Conservation (phyloP, 1,140 invertebrate species). For the Conus betulinus region DNA sequence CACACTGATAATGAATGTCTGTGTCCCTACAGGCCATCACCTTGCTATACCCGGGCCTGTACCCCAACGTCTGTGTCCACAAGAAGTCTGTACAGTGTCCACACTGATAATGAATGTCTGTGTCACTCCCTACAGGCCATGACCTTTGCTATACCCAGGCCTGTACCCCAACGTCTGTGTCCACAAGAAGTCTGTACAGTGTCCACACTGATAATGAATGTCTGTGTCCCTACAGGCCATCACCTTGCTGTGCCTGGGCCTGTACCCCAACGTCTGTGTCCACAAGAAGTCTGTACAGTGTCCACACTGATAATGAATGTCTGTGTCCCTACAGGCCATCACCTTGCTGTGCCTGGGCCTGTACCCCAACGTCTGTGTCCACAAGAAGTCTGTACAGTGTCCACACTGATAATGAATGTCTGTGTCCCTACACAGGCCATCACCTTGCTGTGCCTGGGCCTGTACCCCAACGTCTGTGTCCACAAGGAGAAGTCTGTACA, state of each 20-base stretch:
- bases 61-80: conserved; percentile 97
- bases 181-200: conserved; percentile 83
- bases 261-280: conserved; percentile 97
- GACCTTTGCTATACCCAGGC: conserved; percentile 90
- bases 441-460: conserved; percentile 90
- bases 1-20: conserved; percentile 72
- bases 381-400: conserved; percentile 89
- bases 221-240: conserved; percentile 87
- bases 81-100: conserved; percentile 91
- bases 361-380: conserved; percentile 97
- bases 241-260: conserved; percentile 90
- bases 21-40: conserved; percentile 78
- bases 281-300: conserved; percentile 95
- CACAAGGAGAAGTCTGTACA: conserved; percentile 97
- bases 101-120: background rate
- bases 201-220: conserved; percentile 80
- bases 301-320: background rate
- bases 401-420: conserved; percentile 77
- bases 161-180: conserved; percentile 97
- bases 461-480: conserved; percentile 97
- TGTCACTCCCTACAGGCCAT: conserved; percentile 77
- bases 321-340: conserved; percentile 73
- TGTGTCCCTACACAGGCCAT: conserved; percentile 80
- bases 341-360: conserved; percentile 93
- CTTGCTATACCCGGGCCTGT: conserved; percentile 91